These are phyloP conservation scores for Hemibagrus wyckioides DNA, from an alignment of 2,113 vertebrate genomes.

Conservation along the genomic window DNA sequence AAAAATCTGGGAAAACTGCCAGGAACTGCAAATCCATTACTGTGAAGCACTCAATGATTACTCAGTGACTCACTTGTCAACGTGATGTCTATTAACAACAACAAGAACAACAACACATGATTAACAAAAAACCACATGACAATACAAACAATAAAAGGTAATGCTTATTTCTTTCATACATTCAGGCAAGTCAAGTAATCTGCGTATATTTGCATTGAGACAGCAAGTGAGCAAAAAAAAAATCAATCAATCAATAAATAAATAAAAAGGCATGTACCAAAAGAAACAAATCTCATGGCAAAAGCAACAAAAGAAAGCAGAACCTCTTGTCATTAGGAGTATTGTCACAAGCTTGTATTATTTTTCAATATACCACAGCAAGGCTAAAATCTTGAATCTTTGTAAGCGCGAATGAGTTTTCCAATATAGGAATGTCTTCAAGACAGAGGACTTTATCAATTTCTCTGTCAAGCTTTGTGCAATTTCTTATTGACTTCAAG, in stretches of 20 bases:
- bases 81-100: background rate
- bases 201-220: background rate
- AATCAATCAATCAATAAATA: too few relatives aligned
- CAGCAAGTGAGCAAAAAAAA: too few relatives aligned
- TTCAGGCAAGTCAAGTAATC: background rate
- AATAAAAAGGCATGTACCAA: background rate
- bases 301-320: background rate
- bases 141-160: background rate
- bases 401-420: background rate
- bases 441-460: background rate
- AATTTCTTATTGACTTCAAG: background rate
- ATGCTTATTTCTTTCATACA: conserved; percentile 1
- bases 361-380: background rate
- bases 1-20: background rate
- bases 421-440: background rate
- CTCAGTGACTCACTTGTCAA: background rate
- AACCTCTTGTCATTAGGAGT: background rate
- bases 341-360: background rate
- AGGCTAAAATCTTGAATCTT: background rate
- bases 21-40: conserved; percentile 23
- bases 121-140: background rate
- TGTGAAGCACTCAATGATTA: background rate
- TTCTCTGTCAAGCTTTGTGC: background rate
- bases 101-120: background rate
- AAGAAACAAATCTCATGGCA: background rate